Base-by-base conservation (phyloP, 2,888 invertebrate genomes). In the Cataglyphis cursor region DNA sequence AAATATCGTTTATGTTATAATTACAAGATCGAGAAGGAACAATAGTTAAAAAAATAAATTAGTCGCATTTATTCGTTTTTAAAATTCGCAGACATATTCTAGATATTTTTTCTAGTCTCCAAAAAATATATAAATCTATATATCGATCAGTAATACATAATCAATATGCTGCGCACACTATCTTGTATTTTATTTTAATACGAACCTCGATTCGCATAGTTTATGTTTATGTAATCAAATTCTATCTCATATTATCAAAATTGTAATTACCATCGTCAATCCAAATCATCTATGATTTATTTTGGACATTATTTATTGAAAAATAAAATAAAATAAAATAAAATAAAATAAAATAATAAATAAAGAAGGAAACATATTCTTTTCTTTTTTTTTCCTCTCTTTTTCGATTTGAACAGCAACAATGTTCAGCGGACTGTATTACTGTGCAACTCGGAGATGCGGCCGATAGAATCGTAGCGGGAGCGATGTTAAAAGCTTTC, bases 401-500 rank as follows among this genome's bases (percentile, higher is more conserved):
- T 18, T 48, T 48, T 59, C 24, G 35, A 24, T 61, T 62, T 24
- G 12, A 28, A 59, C 38, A 24, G n/a, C 24, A n/a, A 44, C 48
- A 41, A 64, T 74, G 44, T 74, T 74, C 31, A 44, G 35, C n/a
- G 48, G 21, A 28, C 73, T 31, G 28, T n/a, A 48, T 64, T 62
- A 31, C 31, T 28, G 35, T 28, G 65, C 65, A 24, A 65, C 65
- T 65, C 66, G 31, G 21, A 64, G 31, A 48, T 48, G 74, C 65
- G 65, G 65, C 44, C 24, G 61, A 73, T 73, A 62, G 62, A 81
- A 59, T 81, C 41, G 48, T 73, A 54, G 51, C 61, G 44, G 66
- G n/a, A 44, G 41, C 48, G 18, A 66, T 38, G 76, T 48, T 76
- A 75, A 76, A 76, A 81, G 81, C 81, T 62, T 68, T 61, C 76